These are phyloP conservation scores for Mastigias papua DNA, from an alignment of 30 jellyfish, hydroid and myxozoan species.

Conservation along the genomic window DNA sequence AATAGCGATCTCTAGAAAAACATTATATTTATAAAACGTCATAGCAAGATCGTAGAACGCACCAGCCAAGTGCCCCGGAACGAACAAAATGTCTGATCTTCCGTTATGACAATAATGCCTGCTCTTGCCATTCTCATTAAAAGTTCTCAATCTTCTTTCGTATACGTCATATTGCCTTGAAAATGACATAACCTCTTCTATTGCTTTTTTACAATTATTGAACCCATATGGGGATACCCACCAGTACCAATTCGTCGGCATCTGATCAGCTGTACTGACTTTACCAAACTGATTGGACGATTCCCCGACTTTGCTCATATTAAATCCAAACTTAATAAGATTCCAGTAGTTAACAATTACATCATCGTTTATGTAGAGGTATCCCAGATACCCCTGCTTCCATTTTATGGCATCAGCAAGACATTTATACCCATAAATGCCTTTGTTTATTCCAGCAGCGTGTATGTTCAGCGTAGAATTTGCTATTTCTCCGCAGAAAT, in stretches of 20 bases:
- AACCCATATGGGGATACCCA: conserved; percentile 98
- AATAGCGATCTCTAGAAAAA: conserved; percentile 88
- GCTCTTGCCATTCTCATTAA: conserved; percentile 61
- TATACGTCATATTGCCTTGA: conserved; percentile 21
- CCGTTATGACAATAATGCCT: conserved; percentile 69
- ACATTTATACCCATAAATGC: conserved; percentile 93
- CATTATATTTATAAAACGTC: conserved; percentile 71
- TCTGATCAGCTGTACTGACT: conserved; percentile 32
- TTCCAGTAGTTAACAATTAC: conserved; percentile 94
- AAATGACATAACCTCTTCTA: conserved; percentile 50
- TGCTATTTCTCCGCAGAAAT: conserved; percentile 78
- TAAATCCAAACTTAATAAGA: conserved; percentile 52
- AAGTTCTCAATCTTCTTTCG: conserved; percentile 7
- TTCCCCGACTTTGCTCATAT: conserved; percentile 75
- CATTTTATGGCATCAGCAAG: conserved; percentile 72
- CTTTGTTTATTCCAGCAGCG: conserved; percentile 65
- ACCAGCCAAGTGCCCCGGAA: conserved; percentile 79
- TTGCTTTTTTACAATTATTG: conserved; percentile 75
- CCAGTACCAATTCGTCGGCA: conserved; percentile 95
- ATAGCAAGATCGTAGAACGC: conserved; percentile 79
- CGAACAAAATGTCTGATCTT: conserved; percentile 85
- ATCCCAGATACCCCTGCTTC: conserved; percentile 76
- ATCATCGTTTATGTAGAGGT: conserved; percentile 92
- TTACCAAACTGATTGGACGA: conserved; percentile 87
- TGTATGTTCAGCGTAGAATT: conserved; percentile 53